A percentile compares a stretch with the other conserved stretches of the same genome.
Conservation (phyloP, 2,113 vertebrate species). For the Oceanites oceanicus region DNA sequence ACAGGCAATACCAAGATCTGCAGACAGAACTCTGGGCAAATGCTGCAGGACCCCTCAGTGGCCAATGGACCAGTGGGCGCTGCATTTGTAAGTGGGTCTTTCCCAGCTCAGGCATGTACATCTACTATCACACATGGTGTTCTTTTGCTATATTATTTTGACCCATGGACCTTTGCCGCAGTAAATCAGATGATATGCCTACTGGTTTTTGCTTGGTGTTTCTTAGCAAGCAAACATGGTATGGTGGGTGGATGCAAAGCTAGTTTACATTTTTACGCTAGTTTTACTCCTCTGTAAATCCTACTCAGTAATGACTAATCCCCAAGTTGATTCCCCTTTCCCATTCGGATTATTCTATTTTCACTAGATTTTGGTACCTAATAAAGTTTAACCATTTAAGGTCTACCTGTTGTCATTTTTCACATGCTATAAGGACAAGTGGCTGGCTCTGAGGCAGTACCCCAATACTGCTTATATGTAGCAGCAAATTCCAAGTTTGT, state of each 20-base stretch:
- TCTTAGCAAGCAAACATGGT: constrained; percentile 62
- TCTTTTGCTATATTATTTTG: neutral
- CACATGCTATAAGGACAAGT: neutral
- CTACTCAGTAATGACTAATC: constrained; percentile 74
- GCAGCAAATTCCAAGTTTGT: neutral
- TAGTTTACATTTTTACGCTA: constrained; percentile 68
- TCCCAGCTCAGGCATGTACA: neutral
- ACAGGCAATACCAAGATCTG: neutral
- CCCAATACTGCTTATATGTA: neutral
- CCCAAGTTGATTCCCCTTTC: constrained; percentile 55
- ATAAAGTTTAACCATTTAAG: constrained; percentile 46
- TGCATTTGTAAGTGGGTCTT: neutral
- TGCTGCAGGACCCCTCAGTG: neutral
- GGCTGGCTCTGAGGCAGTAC: neutral
- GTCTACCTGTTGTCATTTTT: neutral
- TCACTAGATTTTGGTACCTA: constrained; percentile 27
- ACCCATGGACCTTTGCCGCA: constrained; percentile 4
- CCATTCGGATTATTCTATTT: constrained; percentile 58
- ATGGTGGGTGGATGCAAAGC: constrained; percentile 70
- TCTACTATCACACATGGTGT: neutral
- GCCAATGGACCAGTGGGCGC: neutral
- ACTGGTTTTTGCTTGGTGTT: constrained; percentile 29
- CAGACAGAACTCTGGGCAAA: neutral
- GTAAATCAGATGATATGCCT: constrained; percentile 60
- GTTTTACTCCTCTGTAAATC: constrained; percentile 72